Conservation (phyloP, 2,113 vertebrate genomes). For the Amblyopsis rosae region DNA sequence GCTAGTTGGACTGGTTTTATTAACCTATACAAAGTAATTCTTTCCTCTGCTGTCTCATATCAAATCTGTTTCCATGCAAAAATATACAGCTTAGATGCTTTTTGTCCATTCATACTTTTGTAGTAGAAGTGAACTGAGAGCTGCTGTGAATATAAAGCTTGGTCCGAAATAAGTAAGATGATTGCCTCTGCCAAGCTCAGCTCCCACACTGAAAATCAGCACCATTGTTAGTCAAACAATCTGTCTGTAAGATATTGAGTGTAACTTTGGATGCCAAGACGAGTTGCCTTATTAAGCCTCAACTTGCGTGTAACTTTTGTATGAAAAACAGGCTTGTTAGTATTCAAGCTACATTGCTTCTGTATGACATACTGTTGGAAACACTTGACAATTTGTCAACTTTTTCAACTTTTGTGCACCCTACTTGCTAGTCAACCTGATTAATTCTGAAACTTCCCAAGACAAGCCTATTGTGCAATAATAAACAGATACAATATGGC, state of each 20-base stretch:
- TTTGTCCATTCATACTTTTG: neutral
- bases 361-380: neutral
- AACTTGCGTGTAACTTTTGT: neutral
- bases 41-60: neutral
- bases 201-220: neutral
- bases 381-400: slow-evolving; percentile 9
- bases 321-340: slow-evolving; percentile 5
- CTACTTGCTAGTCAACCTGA: no score
- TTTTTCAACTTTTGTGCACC: neutral
- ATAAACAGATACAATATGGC: no score
- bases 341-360: neutral
- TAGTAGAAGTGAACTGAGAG: neutral
- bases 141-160: neutral
- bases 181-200: neutral
- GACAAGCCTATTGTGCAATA: no score
- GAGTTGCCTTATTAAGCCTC: slow-evolving; percentile 7
- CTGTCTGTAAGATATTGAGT: neutral
- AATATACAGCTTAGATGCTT: neutral
- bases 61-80: neutral
- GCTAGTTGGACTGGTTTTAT: neutral
- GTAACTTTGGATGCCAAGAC: neutral
- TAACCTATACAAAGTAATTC: neutral
- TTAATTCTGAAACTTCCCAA: no score
- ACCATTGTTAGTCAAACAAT: slow-evolving; percentile 1
- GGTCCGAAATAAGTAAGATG: neutral